Percentiles rank a stretch among this genome's conserved stretches.
These are phyloP conservation scores for Cyclophora punctaria DNA, from an alignment of 2,888 invertebrate genomes.

Conservation along the genomic window DNA sequence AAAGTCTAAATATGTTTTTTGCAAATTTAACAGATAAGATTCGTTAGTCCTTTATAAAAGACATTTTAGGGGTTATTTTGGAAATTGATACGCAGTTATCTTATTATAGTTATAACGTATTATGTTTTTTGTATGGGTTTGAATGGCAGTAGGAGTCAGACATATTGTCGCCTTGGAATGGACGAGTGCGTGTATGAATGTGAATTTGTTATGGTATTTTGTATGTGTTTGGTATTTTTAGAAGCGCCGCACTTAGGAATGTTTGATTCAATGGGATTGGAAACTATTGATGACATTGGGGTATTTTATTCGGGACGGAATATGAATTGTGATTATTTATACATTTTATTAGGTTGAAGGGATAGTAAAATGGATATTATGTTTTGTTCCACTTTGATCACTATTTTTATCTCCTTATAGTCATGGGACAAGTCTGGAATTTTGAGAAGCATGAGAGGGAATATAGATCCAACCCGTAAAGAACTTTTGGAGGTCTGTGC, in stretches of 20 bases:
- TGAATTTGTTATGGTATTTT: constrained; percentile 57
- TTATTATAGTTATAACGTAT: constrained; percentile 52
- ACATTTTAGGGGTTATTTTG: constrained; percentile 25
- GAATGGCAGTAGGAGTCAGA: constrained; percentile 33
- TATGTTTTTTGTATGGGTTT: constrained; percentile 29
- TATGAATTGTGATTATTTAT: too few species aligned
- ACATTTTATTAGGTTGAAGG: too few species aligned
- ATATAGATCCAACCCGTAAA: too few species aligned
- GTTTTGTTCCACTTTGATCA: too few species aligned
- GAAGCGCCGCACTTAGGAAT: constrained; percentile 21
- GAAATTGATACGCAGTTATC: constrained; percentile 45
- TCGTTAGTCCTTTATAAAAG: constrained; percentile 1
- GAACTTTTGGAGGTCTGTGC: too few species aligned
- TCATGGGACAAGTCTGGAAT: too few species aligned
- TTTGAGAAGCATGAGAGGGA: too few species aligned
- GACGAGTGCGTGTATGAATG: constrained; percentile 34
- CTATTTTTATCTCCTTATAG: too few species aligned
- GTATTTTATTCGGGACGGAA: too few species aligned
- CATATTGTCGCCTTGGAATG: constrained; percentile 38
- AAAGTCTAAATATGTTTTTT: neutral
- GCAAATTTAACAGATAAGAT: neutral
- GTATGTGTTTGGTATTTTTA: constrained; percentile 34
- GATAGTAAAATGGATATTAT: too few species aligned
- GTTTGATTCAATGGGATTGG: neutral
- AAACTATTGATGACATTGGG: too few species aligned